Conservation (phyloP, 92 coral and sea anemone species). For the Siderastrea radians region DNA sequence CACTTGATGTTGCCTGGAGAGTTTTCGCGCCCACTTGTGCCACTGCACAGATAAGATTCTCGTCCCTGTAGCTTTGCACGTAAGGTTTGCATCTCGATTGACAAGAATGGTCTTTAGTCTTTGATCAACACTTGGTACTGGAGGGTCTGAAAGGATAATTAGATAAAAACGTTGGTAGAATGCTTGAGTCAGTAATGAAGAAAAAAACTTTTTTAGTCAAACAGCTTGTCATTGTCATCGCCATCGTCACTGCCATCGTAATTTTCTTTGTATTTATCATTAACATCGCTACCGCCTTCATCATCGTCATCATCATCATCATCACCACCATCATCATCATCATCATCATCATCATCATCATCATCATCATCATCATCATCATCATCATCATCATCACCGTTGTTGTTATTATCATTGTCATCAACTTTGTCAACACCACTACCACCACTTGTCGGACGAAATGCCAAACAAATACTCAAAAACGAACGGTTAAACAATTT, state of each 20-base stretch:
- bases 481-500: no score
- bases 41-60: slow-evolving; percentile 35
- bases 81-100: slow-evolving; percentile 15
- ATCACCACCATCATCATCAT: neutral
- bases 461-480: no score
- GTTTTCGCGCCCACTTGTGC: slow-evolving; percentile 33
- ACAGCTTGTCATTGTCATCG: no score
- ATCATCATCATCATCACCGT: neutral
- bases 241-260: neutral
- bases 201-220: no score
- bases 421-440: no score
- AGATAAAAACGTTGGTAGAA: neutral
- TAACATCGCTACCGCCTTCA: neutral
- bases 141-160: slow-evolving; percentile 20
- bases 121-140: slow-evolving; percentile 20
- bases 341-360: neutral
- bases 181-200: no score
- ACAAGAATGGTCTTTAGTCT: neutral
- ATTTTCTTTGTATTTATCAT: neutral
- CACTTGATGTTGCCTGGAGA: slow-evolving; percentile 31
- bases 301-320: neutral
- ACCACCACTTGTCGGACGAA: no score
- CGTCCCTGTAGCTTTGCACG: slow-evolving; percentile 36
- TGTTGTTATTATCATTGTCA: no score
- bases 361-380: neutral